phyloP scores from a whole-genome alignment of 2,888 invertebrate species.

The Encarsia formosa region DNA sequence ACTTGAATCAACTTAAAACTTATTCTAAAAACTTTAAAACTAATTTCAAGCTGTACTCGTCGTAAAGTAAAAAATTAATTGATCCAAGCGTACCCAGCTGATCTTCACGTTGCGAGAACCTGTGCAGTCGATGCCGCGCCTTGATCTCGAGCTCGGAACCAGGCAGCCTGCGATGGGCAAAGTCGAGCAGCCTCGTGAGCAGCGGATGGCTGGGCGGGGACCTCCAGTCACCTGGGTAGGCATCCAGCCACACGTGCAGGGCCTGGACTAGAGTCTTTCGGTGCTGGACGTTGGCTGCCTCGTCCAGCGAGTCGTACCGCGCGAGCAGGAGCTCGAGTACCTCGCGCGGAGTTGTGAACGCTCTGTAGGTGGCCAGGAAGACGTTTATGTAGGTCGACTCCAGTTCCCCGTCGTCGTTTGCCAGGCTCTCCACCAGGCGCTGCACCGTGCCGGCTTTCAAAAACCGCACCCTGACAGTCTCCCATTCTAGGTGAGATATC shows the following conservation, averaged over 20 bases:
- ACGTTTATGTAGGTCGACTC: constrained; percentile 98
- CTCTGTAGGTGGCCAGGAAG: constrained; percentile 91
- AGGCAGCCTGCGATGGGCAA: constrained; percentile 76
- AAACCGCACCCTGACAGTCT: constrained; percentile 90
- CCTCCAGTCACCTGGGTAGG: constrained; percentile 89
- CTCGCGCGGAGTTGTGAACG: constrained; percentile 82
- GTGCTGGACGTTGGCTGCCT: constrained; percentile 61
- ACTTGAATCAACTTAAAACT: no score
- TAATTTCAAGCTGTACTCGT: no score
- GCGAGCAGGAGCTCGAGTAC: constrained; percentile 79
- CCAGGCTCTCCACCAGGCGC: constrained; percentile 87
- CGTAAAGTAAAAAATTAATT: no score
- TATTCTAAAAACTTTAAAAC: no score
- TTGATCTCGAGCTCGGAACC: constrained; percentile 78
- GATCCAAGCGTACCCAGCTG: constrained; percentile 42
- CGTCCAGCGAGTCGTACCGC: constrained; percentile 69
- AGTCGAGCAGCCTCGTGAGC: constrained; percentile 77
- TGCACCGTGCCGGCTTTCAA: constrained; percentile 95
- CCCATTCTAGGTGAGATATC: constrained; percentile 97
- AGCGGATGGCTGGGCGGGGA: constrained; percentile 75
- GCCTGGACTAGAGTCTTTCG: constrained; percentile 83
- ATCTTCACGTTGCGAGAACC: constrained; percentile 61
- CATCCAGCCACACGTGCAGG: constrained; percentile 95
- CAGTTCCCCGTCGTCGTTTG: constrained; percentile 91
- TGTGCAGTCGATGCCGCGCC: constrained; percentile 73